Percentiles rank a stretch among this genome's conserved stretches.
These are phyloP conservation scores for Apogon hyalosoma DNA, from an alignment of 2,797 vertebrate species.

Conservation along the genomic window DNA sequence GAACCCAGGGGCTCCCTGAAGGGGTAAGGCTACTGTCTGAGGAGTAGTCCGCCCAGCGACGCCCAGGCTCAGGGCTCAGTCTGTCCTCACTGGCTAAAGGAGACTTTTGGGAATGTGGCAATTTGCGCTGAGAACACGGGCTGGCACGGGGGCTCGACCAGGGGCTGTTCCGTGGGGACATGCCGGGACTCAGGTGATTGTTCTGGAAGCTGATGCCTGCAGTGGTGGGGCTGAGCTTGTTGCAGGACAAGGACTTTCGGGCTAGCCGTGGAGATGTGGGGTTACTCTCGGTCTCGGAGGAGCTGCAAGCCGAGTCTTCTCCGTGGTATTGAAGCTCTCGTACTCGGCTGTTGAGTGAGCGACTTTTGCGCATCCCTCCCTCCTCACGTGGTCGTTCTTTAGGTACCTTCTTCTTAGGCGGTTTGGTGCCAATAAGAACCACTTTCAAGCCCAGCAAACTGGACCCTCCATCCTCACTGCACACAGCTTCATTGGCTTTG, in stretches of 20 bases:
- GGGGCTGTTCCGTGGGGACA: constrained; percentile 93
- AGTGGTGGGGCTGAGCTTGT: constrained; percentile 89
- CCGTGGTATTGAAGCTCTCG: constrained; percentile 93
- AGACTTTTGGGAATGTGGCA: constrained; percentile 85
- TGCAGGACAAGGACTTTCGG: constrained; percentile 83
- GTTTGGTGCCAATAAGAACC: constrained; percentile 93
- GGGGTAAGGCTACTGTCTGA: constrained; percentile 96
- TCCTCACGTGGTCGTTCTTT: constrained; percentile 88
- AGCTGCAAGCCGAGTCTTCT: constrained; percentile 96
- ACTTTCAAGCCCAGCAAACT: constrained; percentile 86
- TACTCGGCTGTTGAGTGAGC: constrained; percentile 92
- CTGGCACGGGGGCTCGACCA: constrained; percentile 92
- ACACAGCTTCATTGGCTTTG: constrained; percentile 89
- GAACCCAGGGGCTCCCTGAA: constrained; percentile 96
- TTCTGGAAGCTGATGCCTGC: constrained; percentile 82
- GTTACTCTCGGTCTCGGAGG: constrained; percentile 95
- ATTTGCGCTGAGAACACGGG: constrained; percentile 90
- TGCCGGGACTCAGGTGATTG: constrained; percentile 92
- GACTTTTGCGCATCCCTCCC: constrained; percentile 84
- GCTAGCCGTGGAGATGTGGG: constrained; percentile 90
- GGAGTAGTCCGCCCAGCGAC: constrained; percentile 92
- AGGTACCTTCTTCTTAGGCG: constrained; percentile 93
- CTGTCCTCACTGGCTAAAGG: constrained; percentile 88
- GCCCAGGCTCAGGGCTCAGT: constrained; percentile 84
- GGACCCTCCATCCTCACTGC: constrained; percentile 71